Percentiles rank a stretch among this genome's conserved stretches.
These are phyloP conservation scores for Proterorhinus semilunaris DNA, from an alignment of 2,113 vertebrate species.

Conservation along the genomic window DNA sequence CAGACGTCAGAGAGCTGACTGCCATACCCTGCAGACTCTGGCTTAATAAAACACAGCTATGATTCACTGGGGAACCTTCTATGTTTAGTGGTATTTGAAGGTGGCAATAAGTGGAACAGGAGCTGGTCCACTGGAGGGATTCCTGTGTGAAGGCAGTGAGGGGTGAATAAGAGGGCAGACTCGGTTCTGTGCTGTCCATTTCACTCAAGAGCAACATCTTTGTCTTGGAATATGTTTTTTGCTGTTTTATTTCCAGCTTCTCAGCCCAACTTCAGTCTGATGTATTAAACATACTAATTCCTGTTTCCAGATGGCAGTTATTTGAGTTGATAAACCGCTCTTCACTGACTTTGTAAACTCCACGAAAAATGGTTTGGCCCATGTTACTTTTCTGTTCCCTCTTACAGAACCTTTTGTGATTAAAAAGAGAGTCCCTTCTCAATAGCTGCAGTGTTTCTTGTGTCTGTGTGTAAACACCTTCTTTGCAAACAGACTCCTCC, in stretches of 20 bases:
- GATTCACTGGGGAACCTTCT: constrained; percentile 60
- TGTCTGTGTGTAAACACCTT: constrained; percentile 49
- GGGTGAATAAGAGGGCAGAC: background rate
- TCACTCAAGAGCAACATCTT: constrained; percentile 43
- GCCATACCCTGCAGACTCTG: constrained; percentile 61
- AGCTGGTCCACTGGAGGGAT: constrained; percentile 39
- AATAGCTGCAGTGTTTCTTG: constrained; percentile 50
- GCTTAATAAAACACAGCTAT: constrained; percentile 63
- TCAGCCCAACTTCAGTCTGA: constrained; percentile 31
- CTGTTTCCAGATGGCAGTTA: constrained; percentile 24
- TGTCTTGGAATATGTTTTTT: too few species aligned
- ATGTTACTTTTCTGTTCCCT: constrained; percentile 46
- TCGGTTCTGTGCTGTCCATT: constrained; percentile 16
- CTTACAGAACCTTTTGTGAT: constrained; percentile 33
- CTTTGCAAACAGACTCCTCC: constrained; percentile 52
- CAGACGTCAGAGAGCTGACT: constrained; percentile 50
- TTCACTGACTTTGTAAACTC: background rate
- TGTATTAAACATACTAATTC: constrained; percentile 44
- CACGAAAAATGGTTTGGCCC: constrained; percentile 44
- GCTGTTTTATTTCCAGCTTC: constrained; percentile 23
- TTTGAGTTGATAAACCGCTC: constrained; percentile 13
- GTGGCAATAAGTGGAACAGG: constrained; percentile 58
- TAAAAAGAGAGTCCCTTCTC: constrained; percentile 26
- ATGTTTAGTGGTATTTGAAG: constrained; percentile 64
- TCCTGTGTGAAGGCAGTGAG: constrained; percentile 23